Evolutionary conservation across 2,888 invertebrate genomes (phyloP), one percentile per base, ranked within the genome.

Genomic region (Rhamphomyia laevipes): DNA sequence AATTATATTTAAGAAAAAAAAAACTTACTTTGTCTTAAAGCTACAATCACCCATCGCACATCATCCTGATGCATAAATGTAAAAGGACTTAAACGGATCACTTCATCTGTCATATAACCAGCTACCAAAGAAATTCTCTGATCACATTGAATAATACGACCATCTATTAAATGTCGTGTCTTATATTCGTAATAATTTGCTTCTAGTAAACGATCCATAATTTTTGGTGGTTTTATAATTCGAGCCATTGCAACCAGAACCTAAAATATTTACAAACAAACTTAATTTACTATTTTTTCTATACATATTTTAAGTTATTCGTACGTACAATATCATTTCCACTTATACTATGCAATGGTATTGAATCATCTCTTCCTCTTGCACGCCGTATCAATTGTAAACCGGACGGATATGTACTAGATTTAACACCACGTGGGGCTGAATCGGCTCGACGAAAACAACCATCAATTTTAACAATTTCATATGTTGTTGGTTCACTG

Each of bases 21-120:
- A 4, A 47, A 73, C 78, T 75, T 71, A 86, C 86, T 92, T 72
- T 90, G 87, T 57, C 87, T 74, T 50, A 92, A 75, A 1, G 89
- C 90, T 61, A 90, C 84, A 64, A 90, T 83, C 0, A 90, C 86
- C 86, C 88, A 90, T 60, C 86, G 80, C 3, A 87, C 86, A 73
- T 93, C 92, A 57, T 91, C 88, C 63, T 81, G 80, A 69, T 89
- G 89, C 84, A 94, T 92, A 65, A 86, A 91, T 48, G 82, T 80
- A 68, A 93, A 94, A 11, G 91, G 91, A 54, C 86, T 88, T 51
- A 82, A 74, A n/a, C 91, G 91, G 11, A 83, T 80, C 2, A 92
- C 86, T 73, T 94, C 93, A 58, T 86, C 84, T 12, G 86, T 83
- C 82, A 93, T 81, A 63, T 90, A 90, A 4, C 93, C 93, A 48